Percentiles rank a stretch among this genome's conserved stretches.
Evolutionary conservation across 1,140 invertebrate genomes (phyloP).

Genomic region (Pomacea maculata): DNA sequence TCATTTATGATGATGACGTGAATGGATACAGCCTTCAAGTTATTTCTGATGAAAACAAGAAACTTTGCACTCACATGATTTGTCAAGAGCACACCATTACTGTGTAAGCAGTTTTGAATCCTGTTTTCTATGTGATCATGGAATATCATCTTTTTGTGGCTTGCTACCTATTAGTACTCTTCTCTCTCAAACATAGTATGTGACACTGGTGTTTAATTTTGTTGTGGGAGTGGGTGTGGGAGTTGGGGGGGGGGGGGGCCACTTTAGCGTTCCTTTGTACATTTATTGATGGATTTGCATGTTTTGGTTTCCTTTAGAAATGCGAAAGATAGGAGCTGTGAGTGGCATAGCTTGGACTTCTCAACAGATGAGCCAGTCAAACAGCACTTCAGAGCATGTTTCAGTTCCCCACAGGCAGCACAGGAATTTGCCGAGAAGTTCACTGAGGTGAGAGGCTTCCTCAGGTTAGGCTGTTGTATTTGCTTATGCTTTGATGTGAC

Average conservation of each 20-base stretch:
- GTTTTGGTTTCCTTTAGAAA: slow-evolving; percentile 47
- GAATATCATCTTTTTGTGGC: no score
- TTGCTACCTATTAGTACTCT: no score
- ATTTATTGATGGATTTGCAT: not conserved
- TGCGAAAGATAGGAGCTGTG: slow-evolving; percentile 64
- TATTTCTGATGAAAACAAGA: slow-evolving; percentile 61
- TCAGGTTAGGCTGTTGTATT: not conserved
- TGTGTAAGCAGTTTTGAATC: slow-evolving; percentile 30
- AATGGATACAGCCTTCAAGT: slow-evolving; percentile 64
- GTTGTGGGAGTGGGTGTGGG: not conserved
- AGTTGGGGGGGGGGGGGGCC: not conserved
- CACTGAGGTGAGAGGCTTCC: slow-evolving; percentile 59
- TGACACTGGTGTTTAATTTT: not conserved
- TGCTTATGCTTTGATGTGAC: not conserved
- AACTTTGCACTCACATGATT: slow-evolving; percentile 68
- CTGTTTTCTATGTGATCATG: no score
- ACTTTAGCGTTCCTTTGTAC: no score
- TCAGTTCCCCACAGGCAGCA: slow-evolving; percentile 62
- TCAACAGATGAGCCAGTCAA: slow-evolving; percentile 61
- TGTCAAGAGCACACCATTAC: slow-evolving; percentile 64
- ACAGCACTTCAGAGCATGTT: slow-evolving; percentile 65
- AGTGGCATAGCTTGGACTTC: slow-evolving; percentile 69
- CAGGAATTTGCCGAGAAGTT: slow-evolving; percentile 67
- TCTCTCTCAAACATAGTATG: no score
- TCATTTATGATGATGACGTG: slow-evolving; percentile 69